Conservation (phyloP, 2,888 invertebrate genomes). For the Arrhopalites spinosus region DNA sequence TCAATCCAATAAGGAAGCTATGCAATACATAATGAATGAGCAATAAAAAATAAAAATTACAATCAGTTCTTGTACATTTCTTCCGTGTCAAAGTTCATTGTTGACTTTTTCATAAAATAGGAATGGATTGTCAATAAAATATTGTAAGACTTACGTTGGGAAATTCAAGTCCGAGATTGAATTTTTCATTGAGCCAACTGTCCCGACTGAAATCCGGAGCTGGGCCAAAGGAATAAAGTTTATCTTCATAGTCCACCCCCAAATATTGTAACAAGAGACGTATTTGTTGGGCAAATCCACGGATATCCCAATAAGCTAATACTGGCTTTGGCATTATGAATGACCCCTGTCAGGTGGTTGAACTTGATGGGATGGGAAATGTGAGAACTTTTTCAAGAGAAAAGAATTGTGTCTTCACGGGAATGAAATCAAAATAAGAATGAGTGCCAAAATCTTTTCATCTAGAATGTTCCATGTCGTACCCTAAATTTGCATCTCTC, state of each 20-base stretch:
- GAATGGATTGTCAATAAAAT: neutral
- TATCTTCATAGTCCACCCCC: constrained; percentile 60
- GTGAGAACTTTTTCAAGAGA: too few species aligned
- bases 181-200: constrained; percentile 58
- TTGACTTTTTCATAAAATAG: neutral
- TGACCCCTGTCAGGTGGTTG: too few species aligned
- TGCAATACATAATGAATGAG: neutral
- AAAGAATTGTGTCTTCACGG: too few species aligned
- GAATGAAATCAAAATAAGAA: too few species aligned
- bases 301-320: too few species aligned
- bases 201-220: constrained; percentile 59
- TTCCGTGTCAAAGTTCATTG: neutral
- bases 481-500: too few species aligned
- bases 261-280: constrained; percentile 60
- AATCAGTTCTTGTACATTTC: neutral
- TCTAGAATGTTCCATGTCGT: too few species aligned
- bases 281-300: constrained; percentile 56
- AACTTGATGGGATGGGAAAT: too few species aligned
- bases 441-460: too few species aligned
- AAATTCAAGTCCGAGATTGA: constrained; percentile 58
- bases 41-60: neutral
- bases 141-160: constrained; percentile 60
- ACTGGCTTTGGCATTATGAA: too few species aligned
- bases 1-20: constrained; percentile 60
- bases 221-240: constrained; percentile 59